These are phyloP conservation scores for Ctenosaura bakeri DNA, from an alignment of 2,797 vertebrate species.

Conservation along the genomic window DNA sequence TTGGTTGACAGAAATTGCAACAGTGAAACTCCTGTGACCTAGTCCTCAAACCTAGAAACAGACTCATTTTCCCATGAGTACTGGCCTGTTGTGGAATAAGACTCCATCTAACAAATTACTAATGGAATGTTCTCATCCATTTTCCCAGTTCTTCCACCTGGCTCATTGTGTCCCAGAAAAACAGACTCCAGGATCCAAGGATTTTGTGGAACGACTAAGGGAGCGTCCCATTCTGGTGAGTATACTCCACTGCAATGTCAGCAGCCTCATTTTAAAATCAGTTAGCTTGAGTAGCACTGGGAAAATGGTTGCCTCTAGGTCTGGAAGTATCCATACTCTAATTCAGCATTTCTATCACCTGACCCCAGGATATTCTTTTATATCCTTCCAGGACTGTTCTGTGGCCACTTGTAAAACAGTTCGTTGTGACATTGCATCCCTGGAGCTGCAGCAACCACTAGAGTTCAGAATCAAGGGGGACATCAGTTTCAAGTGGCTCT, in stretches of 20 bases:
- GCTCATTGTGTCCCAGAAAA: background rate
- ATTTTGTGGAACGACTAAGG: conserved; percentile 49
- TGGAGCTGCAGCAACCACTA: conserved; percentile 45
- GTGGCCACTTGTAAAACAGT: conserved; percentile 81
- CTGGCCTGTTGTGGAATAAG: background rate
- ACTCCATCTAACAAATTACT: background rate
- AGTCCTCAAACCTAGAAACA: background rate
- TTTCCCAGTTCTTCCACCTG: conserved; percentile 47
- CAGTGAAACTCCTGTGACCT: background rate
- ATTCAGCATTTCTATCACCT: too few species aligned
- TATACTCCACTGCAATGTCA: fast-evolving
- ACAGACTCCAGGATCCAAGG: background rate
- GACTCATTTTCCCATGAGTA: background rate
- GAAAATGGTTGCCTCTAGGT: too few species aligned
- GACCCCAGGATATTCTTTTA: background rate
- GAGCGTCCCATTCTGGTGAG: conserved; percentile 63
- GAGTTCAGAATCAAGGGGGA: conserved; percentile 80
- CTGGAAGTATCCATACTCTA: background rate
- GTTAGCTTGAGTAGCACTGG: too few species aligned
- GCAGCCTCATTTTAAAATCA: background rate
- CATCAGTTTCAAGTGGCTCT: conserved; percentile 84
- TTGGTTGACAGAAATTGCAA: too few species aligned
- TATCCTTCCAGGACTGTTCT: conserved; percentile 82
- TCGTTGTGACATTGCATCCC: conserved; percentile 74
- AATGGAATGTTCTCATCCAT: background rate